phyloP scores from a whole-genome alignment of 2,113 vertebrate species.

The Dicerorhinus sumatrensis region DNA sequence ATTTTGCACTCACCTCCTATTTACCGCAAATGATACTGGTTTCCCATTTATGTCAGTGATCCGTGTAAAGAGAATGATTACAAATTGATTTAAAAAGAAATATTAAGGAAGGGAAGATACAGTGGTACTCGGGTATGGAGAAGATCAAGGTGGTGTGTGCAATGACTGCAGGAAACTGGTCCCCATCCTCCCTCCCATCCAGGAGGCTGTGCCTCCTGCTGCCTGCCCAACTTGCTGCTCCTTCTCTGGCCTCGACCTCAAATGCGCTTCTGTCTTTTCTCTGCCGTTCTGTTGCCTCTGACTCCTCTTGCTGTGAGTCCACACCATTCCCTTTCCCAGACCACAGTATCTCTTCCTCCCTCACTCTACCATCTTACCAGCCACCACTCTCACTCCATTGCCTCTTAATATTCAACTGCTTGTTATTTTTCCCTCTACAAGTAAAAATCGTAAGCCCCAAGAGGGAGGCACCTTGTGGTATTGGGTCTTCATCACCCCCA shows the following conservation, averaged over 20 bases:
- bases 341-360: background rate
- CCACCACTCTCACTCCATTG: background rate
- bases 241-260: no score
- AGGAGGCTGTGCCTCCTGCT: background rate
- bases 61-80: background rate
- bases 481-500: background rate
- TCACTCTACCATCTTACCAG: background rate
- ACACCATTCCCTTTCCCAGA: no score
- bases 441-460: background rate
- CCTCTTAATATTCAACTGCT: background rate
- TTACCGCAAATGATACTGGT: background rate
- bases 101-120: background rate
- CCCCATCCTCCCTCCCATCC: accelerated
- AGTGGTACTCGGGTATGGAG: background rate
- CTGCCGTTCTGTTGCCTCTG: background rate
- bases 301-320: background rate
- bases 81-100: background rate
- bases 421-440: background rate
- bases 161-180: background rate
- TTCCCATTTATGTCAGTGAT: background rate
- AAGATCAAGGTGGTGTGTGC: background rate
- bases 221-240: accelerated
- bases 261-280: background rate
- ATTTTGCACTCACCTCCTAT: background rate
- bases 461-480: background rate